Percentiles rank a stretch among this genome's conserved stretches.
Conservation (phyloP, 35 echinoderm and acorn worm species). For the Lytechinus variegatus region DNA sequence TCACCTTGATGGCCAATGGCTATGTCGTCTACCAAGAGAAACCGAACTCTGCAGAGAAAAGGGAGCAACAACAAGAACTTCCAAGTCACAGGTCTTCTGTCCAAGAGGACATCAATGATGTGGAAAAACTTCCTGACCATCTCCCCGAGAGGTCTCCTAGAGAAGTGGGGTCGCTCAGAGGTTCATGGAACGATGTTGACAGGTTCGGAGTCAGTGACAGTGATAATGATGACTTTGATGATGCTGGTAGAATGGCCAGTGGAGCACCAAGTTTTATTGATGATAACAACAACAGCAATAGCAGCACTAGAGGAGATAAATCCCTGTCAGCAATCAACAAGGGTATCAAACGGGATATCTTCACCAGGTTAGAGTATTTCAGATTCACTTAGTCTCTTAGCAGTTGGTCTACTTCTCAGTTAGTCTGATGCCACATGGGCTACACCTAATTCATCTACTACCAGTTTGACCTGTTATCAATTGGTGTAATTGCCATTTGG, state of each 20-base stretch:
- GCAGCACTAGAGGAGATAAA: background rate
- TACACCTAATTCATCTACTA: too few species aligned
- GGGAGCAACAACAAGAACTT: background rate
- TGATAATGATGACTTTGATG: constrained; percentile 29
- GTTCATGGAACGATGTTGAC: background rate
- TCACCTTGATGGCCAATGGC: constrained; percentile 46
- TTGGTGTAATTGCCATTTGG: too few species aligned
- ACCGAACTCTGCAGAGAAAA: background rate
- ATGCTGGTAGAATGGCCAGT: background rate
- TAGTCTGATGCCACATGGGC: too few species aligned
- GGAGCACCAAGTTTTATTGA: background rate
- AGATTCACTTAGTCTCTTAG: too few species aligned
- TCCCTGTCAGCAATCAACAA: background rate
- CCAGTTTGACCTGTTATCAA: too few species aligned
- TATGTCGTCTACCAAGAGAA: constrained; percentile 37
- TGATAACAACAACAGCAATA: constrained; percentile 29
- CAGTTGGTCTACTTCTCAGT: too few species aligned
- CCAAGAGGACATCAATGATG: background rate
- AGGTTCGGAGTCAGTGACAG: constrained; percentile 33
- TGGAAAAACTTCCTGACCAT: background rate
- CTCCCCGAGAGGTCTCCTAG: background rate
- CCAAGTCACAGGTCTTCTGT: background rate
- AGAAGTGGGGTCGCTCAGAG: background rate
- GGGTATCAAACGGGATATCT: constrained; percentile 19
- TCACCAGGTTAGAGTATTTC: background rate